Evolutionary conservation across 1,140 invertebrate genomes (phyloP).

Genomic region (Caenorhabditis brenneri): DNA sequence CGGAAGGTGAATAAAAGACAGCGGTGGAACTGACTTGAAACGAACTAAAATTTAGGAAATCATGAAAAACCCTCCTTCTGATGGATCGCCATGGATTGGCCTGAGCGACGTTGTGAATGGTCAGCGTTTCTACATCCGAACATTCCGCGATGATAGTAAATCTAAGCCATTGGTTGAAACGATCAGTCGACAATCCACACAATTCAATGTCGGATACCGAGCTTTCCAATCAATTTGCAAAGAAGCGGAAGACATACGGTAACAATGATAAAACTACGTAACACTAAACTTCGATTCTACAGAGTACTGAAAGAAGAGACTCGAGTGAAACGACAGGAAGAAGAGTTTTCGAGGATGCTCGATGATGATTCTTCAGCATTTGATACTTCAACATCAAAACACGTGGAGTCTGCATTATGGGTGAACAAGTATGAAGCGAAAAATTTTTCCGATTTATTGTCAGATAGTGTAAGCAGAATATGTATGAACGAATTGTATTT

Average conservation of each 20-base stretch:
- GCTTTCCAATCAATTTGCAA: constrained; percentile 11
- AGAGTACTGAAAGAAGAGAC: neutral
- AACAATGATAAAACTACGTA: neutral
- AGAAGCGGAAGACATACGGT: neutral
- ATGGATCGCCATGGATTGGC: neutral
- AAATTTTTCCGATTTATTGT: constrained; percentile 84
- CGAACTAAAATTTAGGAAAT: constrained; percentile 18
- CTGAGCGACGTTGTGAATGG: neutral
- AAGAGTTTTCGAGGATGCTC: neutral
- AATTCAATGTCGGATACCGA: neutral
- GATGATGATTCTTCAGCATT: neutral
- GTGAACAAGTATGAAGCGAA: constrained; percentile 88
- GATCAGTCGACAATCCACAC: neutral
- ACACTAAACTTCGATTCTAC: neutral
- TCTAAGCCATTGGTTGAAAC: neutral
- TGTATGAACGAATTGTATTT: neutral
- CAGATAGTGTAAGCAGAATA: constrained; percentile 79
- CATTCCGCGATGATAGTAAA: neutral
- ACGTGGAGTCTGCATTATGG: constrained; percentile 76
- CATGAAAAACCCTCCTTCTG: neutral
- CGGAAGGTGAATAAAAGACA: neutral
- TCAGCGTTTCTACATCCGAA: constrained; percentile 5
- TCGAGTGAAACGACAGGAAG: neutral
- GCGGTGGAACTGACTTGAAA: no score
- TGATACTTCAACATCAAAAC: neutral